A percentile compares a stretch with the other conserved stretches of the same genome.
phyloP scores from a whole-genome alignment of 2,888 invertebrate genomes.

The Papilio protenor region DNA sequence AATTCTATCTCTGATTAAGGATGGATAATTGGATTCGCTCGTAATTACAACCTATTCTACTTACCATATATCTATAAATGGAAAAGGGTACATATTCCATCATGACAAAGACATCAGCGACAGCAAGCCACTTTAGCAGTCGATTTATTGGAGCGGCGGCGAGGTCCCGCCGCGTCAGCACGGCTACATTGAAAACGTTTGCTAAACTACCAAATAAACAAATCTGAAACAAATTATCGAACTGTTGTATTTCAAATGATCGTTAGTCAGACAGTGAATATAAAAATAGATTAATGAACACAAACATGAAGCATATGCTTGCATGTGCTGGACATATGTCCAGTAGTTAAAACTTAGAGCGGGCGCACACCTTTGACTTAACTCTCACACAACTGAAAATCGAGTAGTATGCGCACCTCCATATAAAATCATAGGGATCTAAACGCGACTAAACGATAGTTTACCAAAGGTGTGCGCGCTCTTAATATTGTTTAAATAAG shows the following conservation, averaged over 20 bases:
- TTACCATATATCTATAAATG: slow-evolving; percentile 77
- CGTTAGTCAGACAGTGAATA: neutral
- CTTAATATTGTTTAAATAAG: too few relatives aligned
- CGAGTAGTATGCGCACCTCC: too few relatives aligned
- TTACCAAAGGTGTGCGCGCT: too few relatives aligned
- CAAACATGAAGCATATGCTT: too few relatives aligned
- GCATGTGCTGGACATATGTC: too few relatives aligned
- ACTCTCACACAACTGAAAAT: too few relatives aligned
- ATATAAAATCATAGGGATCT: too few relatives aligned
- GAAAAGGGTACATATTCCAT: slow-evolving; percentile 86
- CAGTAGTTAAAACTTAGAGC: too few relatives aligned
- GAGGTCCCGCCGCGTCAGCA: slow-evolving; percentile 92
- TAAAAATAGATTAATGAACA: neutral
- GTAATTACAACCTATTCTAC: slow-evolving; percentile 47
- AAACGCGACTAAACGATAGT: too few relatives aligned
- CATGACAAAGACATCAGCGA: slow-evolving; percentile 96
- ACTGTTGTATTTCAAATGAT: neutral
- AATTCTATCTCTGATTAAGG: neutral
- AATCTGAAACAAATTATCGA: slow-evolving; percentile 77
- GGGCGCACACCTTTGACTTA: too few relatives aligned
- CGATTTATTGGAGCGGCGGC: slow-evolving; percentile 93
- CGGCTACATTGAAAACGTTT: slow-evolving; percentile 94
- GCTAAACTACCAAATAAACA: slow-evolving; percentile 94
- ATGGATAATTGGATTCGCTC: neutral
- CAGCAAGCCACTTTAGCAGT: slow-evolving; percentile 92